A percentile compares a stretch with the other conserved stretches of the same genome.
phyloP scores from a whole-genome alignment of 2,888 invertebrate genomes.

The Phalera bucephala region DNA sequence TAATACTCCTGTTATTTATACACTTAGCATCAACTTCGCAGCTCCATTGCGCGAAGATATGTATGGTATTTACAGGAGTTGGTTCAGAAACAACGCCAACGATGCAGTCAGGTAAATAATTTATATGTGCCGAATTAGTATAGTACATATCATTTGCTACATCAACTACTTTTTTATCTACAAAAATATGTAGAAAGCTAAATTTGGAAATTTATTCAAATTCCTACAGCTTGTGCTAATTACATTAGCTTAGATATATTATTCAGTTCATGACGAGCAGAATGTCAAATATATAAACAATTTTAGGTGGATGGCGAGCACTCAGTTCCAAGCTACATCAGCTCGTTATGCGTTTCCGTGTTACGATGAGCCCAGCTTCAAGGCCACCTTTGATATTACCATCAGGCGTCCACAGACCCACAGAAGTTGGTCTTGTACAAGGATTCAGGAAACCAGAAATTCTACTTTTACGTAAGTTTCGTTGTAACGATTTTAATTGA shows the following conservation, averaged over 20 bases:
- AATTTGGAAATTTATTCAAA: too few relatives aligned
- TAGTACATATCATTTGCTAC: too few relatives aligned
- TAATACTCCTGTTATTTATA: conserved; percentile 35
- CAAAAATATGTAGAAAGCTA: too few relatives aligned
- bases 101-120: conserved; percentile 43
- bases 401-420: conserved; percentile 82
- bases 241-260: too few relatives aligned
- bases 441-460: conserved; percentile 52
- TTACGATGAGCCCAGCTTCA: conserved; percentile 92
- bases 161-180: too few relatives aligned
- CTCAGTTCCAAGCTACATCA: conserved; percentile 87
- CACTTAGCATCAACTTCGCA: conserved; percentile 46
- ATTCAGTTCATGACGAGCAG: too few relatives aligned
- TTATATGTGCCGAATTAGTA: too few relatives aligned
- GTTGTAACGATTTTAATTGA: too few relatives aligned
- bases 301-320: conserved; percentile 84
- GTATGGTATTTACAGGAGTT: conserved; percentile 71
- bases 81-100: conserved; percentile 52
- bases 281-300: too few relatives aligned
- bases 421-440: conserved; percentile 83
- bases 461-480: conserved; percentile 38
- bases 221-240: too few relatives aligned
- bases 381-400: conserved; percentile 88
- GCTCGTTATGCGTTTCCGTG: conserved; percentile 90
- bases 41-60: conserved; percentile 60